phyloP scores from a whole-genome alignment of 1,140 invertebrate genomes.

The Drosophila chauvacae region DNA sequence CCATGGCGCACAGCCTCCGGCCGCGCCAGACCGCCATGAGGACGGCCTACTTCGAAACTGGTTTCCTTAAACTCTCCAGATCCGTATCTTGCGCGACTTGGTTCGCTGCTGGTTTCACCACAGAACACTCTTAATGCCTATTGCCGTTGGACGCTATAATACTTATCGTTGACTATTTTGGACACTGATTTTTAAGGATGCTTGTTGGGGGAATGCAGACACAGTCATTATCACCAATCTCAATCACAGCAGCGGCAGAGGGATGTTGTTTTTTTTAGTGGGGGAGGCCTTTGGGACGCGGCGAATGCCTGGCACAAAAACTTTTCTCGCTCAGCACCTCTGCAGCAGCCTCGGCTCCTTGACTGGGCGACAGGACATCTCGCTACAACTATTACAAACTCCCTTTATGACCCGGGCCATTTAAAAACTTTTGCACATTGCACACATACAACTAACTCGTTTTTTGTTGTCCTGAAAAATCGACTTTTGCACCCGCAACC shows the following conservation, averaged over 20 bases:
- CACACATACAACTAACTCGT: constrained; percentile 44
- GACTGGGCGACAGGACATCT: constrained; percentile 36
- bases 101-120: constrained; percentile 19
- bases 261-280: constrained; percentile 8
- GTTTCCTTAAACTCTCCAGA: constrained; percentile 31
- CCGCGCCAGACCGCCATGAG: constrained; percentile 73
- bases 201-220: constrained; percentile 61
- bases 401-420: constrained; percentile 52
- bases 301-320: constrained; percentile 35
- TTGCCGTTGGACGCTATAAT: constrained; percentile 41
- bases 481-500: constrained; percentile 64
- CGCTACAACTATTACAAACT: constrained; percentile 35
- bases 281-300: constrained; percentile 17
- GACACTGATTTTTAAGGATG: constrained; percentile 25
- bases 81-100: constrained; percentile 13
- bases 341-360: constrained; percentile 9
- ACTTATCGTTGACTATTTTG: constrained; percentile 24
- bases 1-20: constrained; percentile 62
- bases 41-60: constrained; percentile 38
- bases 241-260: constrained; percentile 50
- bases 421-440: constrained; percentile 73
- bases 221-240: constrained; percentile 60
- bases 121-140: constrained; percentile 29
- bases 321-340: constrained; percentile 69
- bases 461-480: constrained; percentile 73